A percentile compares a stretch with the other conserved stretches of the same genome.
These are phyloP conservation scores for Sepiola atlantica DNA, from an alignment of 2,888 invertebrate species.

Conservation along the genomic window DNA sequence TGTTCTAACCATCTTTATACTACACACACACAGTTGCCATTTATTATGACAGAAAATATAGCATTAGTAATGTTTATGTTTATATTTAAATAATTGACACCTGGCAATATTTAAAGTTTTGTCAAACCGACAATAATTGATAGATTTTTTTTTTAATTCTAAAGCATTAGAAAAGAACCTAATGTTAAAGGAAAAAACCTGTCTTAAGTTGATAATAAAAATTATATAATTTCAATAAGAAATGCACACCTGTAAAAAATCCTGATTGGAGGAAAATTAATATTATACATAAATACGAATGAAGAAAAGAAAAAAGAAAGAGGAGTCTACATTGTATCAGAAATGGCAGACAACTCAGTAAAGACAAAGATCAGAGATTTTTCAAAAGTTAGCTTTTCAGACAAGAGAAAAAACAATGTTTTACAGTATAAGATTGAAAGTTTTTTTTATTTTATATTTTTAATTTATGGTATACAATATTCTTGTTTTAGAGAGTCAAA, in stretches of 20 bases:
- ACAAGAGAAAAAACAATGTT: background rate
- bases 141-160: too few relatives aligned
- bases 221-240: background rate
- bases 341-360: background rate
- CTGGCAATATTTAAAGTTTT: background rate
- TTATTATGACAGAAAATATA: too few relatives aligned
- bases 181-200: background rate
- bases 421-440: background rate
- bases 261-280: background rate
- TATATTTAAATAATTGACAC: background rate
- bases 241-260: background rate
- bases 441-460: background rate
- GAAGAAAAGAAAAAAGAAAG: background rate
- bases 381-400: background rate
- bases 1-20: too few relatives aligned
- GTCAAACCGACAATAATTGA: background rate
- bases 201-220: background rate
- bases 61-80: too few relatives aligned
- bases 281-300: background rate
- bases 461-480: background rate
- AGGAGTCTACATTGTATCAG: background rate
- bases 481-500: background rate
- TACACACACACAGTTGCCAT: too few relatives aligned
- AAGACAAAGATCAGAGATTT: background rate
- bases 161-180: background rate